Conservation (phyloP, 1,140 invertebrate genomes). For the Pseudomyrmex concolor region DNA sequence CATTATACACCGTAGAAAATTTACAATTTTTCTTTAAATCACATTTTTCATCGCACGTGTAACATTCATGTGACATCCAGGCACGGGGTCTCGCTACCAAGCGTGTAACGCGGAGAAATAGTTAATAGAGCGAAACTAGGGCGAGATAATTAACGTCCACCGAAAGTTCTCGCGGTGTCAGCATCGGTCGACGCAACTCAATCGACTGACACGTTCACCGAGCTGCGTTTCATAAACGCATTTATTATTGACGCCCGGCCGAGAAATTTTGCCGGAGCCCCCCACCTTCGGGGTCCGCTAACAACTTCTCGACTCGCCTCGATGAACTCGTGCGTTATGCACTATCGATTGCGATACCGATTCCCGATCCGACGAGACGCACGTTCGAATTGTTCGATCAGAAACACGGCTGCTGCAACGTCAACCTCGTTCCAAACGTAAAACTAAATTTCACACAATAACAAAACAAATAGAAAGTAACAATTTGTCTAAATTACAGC, state of each 20-base stretch:
- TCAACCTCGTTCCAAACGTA: not conserved
- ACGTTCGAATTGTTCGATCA: conserved; percentile 15
- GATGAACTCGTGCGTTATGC: conserved; percentile 49
- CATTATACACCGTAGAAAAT: not conserved
- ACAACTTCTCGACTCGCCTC: conserved; percentile 56
- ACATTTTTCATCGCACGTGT: conserved; percentile 14
- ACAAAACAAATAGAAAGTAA: not conserved
- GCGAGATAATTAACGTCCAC: conserved; percentile 48
- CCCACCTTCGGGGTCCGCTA: conserved; percentile 21
- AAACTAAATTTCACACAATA: not conserved
- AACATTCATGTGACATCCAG: not conserved
- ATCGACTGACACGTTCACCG: conserved; percentile 61
- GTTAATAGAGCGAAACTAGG: conserved; percentile 50
- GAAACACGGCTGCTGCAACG: not conserved
- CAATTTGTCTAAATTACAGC: too few species aligned
- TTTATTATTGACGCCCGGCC: conserved; percentile 59
- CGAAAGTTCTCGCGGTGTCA: conserved; percentile 7
- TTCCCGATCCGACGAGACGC: conserved; percentile 7
- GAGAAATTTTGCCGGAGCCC: conserved; percentile 40
- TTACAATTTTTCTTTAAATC: not conserved
- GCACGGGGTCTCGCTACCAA: conserved; percentile 1
- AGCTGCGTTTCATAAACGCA: conserved; percentile 59
- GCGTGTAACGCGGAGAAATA: conserved; percentile 16
- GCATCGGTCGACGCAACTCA: conserved; percentile 23
- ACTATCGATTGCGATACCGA: conserved; percentile 49